These are phyloP conservation scores for Ceratitis capitata DNA, from an alignment of 1,140 invertebrate genomes.

Conservation along the genomic window DNA sequence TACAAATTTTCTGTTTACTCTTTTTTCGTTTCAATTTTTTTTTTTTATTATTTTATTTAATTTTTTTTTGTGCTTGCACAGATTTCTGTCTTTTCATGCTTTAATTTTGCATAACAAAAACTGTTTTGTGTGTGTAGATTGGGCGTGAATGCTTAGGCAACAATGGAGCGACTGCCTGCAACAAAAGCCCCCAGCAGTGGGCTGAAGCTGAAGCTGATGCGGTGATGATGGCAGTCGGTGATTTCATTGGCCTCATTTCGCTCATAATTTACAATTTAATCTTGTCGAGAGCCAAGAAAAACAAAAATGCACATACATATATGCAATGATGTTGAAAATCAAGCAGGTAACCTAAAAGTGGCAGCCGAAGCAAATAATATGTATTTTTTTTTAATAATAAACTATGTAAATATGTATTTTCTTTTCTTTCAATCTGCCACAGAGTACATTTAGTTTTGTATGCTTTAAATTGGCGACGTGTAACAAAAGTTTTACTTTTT, in stretches of 20 bases:
- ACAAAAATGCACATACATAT: not conserved
- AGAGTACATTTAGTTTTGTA: not conserved
- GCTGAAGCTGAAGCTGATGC: too few relatives aligned
- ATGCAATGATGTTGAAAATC: not conserved
- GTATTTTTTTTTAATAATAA: not conserved
- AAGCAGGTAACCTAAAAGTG: not conserved
- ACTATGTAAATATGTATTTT: too few relatives aligned
- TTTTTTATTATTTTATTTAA: not conserved
- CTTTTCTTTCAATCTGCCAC: not conserved
- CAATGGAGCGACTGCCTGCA: not conserved
- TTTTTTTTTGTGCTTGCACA: not conserved
- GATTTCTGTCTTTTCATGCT: conserved; percentile 2
- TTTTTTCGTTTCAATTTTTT: not conserved
- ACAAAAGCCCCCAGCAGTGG: not conserved
- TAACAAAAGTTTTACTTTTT: not conserved
- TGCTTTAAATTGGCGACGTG: not conserved
- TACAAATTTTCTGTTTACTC: too few relatives aligned
- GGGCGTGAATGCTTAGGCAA: not conserved
- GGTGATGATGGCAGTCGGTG: not conserved
- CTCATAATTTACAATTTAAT: conserved; percentile 2
- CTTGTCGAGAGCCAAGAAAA: conserved; percentile 2
- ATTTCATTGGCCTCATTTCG: not conserved
- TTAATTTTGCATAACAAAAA: conserved; percentile 16
- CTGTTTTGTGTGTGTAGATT: not conserved
- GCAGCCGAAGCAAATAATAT: not conserved